Evolutionary conservation across 2,113 vertebrate genomes (phyloP).

Genomic region (Coptodon rendalli): DNA sequence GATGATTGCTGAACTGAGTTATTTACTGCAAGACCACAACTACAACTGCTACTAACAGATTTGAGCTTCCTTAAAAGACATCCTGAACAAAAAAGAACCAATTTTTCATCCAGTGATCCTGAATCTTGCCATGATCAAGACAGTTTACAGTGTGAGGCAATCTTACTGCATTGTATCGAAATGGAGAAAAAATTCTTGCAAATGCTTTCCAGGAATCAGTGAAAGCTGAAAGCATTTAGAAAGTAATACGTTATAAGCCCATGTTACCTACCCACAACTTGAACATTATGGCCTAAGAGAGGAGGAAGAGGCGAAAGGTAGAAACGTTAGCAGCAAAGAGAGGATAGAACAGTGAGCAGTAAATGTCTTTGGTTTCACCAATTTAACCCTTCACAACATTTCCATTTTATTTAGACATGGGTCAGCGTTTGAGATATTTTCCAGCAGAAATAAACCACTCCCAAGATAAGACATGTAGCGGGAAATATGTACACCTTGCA

Average conservation of each 20-base stretch:
- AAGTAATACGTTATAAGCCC: neutral
- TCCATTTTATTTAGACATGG: neutral
- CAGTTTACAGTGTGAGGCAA: neutral
- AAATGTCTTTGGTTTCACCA: neutral
- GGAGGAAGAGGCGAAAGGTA: conserved; percentile 12
- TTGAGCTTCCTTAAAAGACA: neutral
- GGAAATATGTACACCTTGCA: neutral
- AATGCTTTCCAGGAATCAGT: conserved; percentile 60
- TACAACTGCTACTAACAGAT: neutral
- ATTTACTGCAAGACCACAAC: neutral
- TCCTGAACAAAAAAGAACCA: neutral
- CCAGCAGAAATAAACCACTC: neutral
- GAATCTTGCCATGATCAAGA: conserved; percentile 24
- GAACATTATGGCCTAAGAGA: conserved; percentile 67
- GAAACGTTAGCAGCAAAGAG: conserved; percentile 35
- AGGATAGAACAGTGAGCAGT: neutral
- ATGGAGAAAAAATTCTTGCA: neutral
- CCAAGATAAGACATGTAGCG: neutral
- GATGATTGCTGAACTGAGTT: rapidly evolving
- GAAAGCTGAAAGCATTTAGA: conserved; percentile 58
- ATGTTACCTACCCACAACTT: conserved; percentile 72
- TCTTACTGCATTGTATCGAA: conserved; percentile 10
- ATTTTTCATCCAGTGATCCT: neutral
- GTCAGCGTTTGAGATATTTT: neutral
- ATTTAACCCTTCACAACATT: neutral